Evolutionary conservation across 2,797 vertebrate species (phyloP).

Genomic region (Strix occidentalis): DNA sequence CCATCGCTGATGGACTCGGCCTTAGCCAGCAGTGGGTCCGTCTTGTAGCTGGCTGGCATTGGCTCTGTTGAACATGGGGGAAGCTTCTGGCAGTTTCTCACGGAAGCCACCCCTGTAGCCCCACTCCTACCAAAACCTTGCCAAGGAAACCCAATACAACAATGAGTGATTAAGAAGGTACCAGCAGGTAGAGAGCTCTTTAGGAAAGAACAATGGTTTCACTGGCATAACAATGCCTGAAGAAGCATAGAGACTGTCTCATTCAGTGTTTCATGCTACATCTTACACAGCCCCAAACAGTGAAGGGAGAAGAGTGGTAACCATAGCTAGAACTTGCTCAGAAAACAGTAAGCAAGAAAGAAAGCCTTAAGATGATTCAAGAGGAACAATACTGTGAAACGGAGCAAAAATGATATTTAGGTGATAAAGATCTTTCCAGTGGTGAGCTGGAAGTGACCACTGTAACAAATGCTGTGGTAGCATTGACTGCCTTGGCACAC

Average conservation of each 20-base stretch:
- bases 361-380: not conserved
- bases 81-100: not conserved
- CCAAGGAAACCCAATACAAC: not conserved
- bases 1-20: not conserved
- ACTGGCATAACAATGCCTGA: not conserved
- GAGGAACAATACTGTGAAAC: not conserved
- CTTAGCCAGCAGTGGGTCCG: not conserved
- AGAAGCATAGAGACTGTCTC: no score
- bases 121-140: not conserved
- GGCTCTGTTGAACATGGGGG: no score
- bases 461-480: rapidly evolving
- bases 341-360: not conserved
- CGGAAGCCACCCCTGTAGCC: not conserved
- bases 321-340: not conserved
- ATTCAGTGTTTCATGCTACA: rapidly evolving
- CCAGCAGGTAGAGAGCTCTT: not conserved
- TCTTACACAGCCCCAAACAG: not conserved
- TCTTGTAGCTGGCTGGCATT: not conserved
- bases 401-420: not conserved
- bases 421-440: not conserved
- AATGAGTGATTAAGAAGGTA: not conserved
- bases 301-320: not conserved
- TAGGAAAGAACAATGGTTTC: rapidly evolving
- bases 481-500: rapidly evolving
- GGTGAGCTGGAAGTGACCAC: not conserved